Evolutionary conservation across 2,888 invertebrate genomes (phyloP).

Genomic region (Dione juno): DNA sequence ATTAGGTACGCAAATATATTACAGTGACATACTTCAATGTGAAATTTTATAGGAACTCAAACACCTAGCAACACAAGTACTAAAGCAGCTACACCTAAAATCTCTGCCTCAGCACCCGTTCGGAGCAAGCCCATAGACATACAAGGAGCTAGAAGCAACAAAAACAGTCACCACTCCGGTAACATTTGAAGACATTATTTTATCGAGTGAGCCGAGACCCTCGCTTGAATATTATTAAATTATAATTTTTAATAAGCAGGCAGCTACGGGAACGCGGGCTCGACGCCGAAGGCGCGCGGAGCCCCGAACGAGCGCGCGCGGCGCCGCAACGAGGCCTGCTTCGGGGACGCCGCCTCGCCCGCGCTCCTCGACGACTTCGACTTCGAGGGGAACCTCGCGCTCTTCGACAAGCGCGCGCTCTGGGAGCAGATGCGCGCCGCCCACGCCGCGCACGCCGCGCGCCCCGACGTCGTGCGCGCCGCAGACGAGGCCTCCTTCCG

Average conservation of each 20-base stretch:
- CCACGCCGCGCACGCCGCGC: conserved; percentile 43
- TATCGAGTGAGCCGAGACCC: no score
- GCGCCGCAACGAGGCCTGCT: conserved; percentile 89
- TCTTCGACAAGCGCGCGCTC: conserved; percentile 90
- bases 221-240: no score
- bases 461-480: conserved; percentile 71
- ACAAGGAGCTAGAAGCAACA: conserved; percentile 54
- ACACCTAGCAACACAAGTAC: conserved; percentile 43
- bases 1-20: no score
- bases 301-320: conserved; percentile 77
- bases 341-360: conserved; percentile 88
- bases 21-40: conserved; percentile 14
- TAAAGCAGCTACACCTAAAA: conserved; percentile 27
- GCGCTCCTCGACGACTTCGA: conserved; percentile 91
- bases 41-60: conserved; percentile 43
- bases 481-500: conserved; percentile 82
- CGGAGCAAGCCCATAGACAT: conserved; percentile 77
- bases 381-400: conserved; percentile 95
- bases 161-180: conserved; percentile 57
- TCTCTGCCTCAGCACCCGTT: conserved; percentile 46
- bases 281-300: conserved; percentile 45
- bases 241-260: conserved; percentile 50
- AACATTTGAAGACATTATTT: neutral
- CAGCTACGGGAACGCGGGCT: conserved; percentile 59
- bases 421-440: conserved; percentile 67